Percentiles rank a stretch among this genome's conserved stretches.
Evolutionary conservation across 2,888 invertebrate species (phyloP).

Genomic region (Conistra vaccinii): DNA sequence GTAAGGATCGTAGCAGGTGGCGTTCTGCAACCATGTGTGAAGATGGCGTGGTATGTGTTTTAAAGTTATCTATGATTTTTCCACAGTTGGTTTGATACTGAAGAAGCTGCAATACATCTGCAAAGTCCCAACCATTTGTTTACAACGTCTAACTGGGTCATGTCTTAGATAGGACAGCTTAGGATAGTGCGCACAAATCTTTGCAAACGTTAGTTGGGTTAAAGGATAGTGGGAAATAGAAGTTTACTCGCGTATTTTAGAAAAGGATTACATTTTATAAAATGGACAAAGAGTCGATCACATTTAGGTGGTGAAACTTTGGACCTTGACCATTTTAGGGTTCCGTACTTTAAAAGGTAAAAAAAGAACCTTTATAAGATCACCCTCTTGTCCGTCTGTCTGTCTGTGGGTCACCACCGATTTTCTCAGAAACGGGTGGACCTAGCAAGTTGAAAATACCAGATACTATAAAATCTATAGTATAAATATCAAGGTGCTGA

Average conservation of each 20-base stretch:
- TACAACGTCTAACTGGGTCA: conserved; percentile 33
- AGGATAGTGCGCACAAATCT: conserved; percentile 30
- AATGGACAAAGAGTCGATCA: not conserved
- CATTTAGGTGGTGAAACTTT: not conserved
- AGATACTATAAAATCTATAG: too few species aligned
- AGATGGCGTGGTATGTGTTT: too few species aligned
- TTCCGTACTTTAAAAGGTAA: too few species aligned
- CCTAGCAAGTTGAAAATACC: too few species aligned
- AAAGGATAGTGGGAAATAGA: conserved; percentile 6
- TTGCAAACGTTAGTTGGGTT: conserved; percentile 24
- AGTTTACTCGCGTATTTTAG: not conserved
- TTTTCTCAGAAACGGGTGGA: too few species aligned
- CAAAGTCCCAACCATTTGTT: conserved; percentile 26
- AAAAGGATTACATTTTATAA: not conserved
- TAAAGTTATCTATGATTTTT: not conserved
- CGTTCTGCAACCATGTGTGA: too few species aligned
- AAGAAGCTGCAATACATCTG: conserved; percentile 33
- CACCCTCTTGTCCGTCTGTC: too few species aligned
- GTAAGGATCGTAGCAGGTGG: too few species aligned
- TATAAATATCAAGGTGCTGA: too few species aligned
- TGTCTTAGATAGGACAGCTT: conserved; percentile 22
- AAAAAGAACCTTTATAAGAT: too few species aligned
- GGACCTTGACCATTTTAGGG: not conserved
- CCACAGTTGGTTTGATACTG: not conserved
- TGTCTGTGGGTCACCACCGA: too few species aligned